Conservation (phyloP, 2,797 vertebrate genomes). For the Sardinella longiceps region DNA sequence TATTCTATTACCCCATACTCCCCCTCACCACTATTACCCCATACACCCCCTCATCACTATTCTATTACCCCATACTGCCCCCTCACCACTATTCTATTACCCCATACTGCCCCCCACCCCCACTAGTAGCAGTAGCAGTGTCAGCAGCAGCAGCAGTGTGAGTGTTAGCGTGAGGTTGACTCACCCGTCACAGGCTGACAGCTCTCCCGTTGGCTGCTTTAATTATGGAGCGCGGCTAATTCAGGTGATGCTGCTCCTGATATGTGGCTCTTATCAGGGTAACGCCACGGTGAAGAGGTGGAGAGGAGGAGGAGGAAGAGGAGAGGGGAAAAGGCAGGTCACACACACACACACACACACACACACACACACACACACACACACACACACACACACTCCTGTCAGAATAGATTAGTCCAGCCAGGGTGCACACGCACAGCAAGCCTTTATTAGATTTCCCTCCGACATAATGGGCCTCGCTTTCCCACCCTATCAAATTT, state of each 20-base stretch:
- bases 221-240: conserved; percentile 2
- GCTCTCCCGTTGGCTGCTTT: conserved; percentile 1
- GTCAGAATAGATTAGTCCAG: conserved; percentile 46
- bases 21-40: no score
- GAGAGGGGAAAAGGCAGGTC: neutral
- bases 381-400: neutral
- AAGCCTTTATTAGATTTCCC: conserved; percentile 49
- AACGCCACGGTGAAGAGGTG: neutral
- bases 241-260: conserved; percentile 20
- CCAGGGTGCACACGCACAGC: conserved; percentile 29
- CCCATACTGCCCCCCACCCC: no score
- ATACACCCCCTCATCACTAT: no score
- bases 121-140: neutral
- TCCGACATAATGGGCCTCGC: conserved; percentile 37
- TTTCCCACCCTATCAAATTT: conserved; percentile 11
- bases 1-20: no score
- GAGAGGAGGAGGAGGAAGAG: neutral
- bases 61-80: no score
- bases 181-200: conserved; percentile 12
- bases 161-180: neutral
- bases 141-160: neutral
- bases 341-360: no score
- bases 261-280: conserved; percentile 8
- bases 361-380: neutral
- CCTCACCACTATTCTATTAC: no score